These are phyloP conservation scores for Esox lucius DNA, from an alignment of 2,797 vertebrate species.

Conservation along the genomic window DNA sequence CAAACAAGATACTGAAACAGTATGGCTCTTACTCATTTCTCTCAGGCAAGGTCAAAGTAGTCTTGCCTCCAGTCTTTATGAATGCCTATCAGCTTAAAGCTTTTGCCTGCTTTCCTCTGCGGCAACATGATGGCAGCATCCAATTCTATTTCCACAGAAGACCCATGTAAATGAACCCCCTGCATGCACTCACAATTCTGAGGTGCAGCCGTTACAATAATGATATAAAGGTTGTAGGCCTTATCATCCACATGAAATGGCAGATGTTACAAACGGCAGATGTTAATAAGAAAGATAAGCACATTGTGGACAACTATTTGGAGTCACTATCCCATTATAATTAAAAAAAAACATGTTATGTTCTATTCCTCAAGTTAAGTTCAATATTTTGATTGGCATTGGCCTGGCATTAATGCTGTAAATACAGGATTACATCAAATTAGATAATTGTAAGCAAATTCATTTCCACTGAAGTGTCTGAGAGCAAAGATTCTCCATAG, in stretches of 20 bases:
- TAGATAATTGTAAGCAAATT: constrained; percentile 14
- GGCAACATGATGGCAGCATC: neutral
- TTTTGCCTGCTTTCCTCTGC: neutral
- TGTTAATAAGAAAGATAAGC: neutral
- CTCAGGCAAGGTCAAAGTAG: neutral
- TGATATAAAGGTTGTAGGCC: neutral
- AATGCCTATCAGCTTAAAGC: neutral
- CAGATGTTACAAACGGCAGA: neutral
- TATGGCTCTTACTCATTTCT: neutral
- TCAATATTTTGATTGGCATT: constrained; percentile 7
- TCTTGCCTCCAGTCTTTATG: neutral
- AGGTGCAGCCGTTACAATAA: neutral
- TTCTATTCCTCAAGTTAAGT: constrained; percentile 9
- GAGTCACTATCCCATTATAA: too few species aligned
- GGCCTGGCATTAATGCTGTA: constrained; percentile 8
- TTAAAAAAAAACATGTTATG: neutral
- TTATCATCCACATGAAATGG: neutral
- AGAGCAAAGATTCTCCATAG: neutral
- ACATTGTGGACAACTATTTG: neutral
- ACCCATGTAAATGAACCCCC: neutral
- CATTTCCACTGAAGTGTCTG: neutral
- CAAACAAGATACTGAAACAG: neutral
- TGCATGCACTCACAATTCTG: neutral
- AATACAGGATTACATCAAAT: constrained; percentile 16
- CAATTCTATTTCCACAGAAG: neutral